phyloP scores from a whole-genome alignment of 2,888 invertebrate species.

The Melanargia galathea region DNA sequence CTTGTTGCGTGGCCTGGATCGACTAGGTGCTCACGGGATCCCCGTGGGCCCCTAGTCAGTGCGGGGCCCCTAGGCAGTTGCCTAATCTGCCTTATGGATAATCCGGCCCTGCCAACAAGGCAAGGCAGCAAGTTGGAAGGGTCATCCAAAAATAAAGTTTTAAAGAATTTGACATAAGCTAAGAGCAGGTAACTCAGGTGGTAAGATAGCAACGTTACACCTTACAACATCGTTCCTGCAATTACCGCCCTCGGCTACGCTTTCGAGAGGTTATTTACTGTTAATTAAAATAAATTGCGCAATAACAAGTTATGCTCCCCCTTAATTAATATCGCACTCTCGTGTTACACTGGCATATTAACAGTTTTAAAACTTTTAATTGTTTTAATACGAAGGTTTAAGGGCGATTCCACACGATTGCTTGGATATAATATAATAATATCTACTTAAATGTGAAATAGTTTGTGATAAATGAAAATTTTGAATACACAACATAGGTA shows the following conservation, averaged over 20 bases:
- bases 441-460: too few species aligned
- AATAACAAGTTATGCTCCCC: conserved; percentile 17
- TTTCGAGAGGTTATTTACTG: conserved; percentile 6
- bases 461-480: too few species aligned
- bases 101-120: too few species aligned
- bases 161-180: not conserved
- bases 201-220: not conserved
- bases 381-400: not conserved
- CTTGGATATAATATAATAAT: not conserved
- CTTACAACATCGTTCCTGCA: not conserved
- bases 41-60: too few species aligned
- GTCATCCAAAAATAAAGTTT: too few species aligned
- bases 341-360: not conserved
- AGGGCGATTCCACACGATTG: not conserved
- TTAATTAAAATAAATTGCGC: conserved; percentile 25
- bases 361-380: not conserved
- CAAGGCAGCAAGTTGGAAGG: too few species aligned
- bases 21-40: too few species aligned
- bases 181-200: not conserved
- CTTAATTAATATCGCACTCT: conserved; percentile 13
- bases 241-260: conserved; percentile 7
- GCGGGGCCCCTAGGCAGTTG: too few species aligned
- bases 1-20: too few species aligned
- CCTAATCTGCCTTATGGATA: too few species aligned
- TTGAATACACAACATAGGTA: too few species aligned